These are phyloP conservation scores for Neoaliturus tenellus DNA, from an alignment of 2,888 invertebrate genomes.

Conservation along the genomic window DNA sequence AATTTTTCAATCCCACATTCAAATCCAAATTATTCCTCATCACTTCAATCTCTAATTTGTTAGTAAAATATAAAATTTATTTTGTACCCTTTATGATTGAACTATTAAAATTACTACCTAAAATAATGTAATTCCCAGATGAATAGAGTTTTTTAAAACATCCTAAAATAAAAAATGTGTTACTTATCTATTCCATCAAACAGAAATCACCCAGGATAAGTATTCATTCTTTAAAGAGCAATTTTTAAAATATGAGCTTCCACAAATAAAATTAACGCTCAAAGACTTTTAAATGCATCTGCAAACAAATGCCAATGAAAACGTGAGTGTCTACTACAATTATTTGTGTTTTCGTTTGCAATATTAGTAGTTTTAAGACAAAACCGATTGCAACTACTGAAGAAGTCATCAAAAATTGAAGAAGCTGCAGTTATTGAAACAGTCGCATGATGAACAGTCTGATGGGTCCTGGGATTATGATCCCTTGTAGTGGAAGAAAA, in stretches of 20 bases:
- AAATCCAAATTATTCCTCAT: too few relatives aligned
- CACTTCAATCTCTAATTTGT: too few relatives aligned
- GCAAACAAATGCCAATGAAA: neutral
- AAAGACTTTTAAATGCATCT: neutral
- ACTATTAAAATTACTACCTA: too few relatives aligned
- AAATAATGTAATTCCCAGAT: too few relatives aligned
- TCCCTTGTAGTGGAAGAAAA: conserved; percentile 90
- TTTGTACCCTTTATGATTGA: too few relatives aligned
- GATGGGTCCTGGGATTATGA: conserved; percentile 59
- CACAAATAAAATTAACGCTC: neutral
- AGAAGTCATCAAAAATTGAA: neutral
- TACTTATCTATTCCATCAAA: too few relatives aligned
- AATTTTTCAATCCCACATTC: too few relatives aligned
- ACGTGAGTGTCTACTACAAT: neutral
- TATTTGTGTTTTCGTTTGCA: neutral
- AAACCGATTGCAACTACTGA: neutral
- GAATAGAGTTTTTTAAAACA: too few relatives aligned
- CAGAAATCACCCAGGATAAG: too few relatives aligned
- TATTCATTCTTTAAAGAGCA: neutral
- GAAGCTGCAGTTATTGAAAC: conserved; percentile 14
- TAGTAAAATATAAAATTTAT: too few relatives aligned
- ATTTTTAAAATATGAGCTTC: neutral
- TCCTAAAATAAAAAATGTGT: too few relatives aligned
- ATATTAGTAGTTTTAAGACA: neutral
- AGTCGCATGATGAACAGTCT: conserved; percentile 17